Evolutionary conservation across 2,888 invertebrate species (phyloP), one percentile per base, ranked within the genome.

Genomic region (Pollenia griseotomentosa): DNA sequence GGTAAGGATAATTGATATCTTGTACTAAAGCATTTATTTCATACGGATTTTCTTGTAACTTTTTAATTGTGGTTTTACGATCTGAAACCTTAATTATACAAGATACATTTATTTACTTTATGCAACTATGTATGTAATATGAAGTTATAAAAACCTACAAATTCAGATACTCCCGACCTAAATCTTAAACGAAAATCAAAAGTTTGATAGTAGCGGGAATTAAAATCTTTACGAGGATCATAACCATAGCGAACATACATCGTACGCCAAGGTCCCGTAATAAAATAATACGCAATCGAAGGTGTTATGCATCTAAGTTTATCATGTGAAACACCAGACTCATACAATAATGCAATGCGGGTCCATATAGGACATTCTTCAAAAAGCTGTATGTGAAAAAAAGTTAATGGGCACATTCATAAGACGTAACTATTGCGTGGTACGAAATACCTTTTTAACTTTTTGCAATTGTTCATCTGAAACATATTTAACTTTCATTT

Each of bases 191-290:
- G 95, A 92, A 97, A 98, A 93, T 99, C 98, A 84, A 99, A 94
- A 3, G 96, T 96, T 94, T 99, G 99, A 92, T 97, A 99, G 75
- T 96, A 95, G 89, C 97, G 96, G 2, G 98, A 95, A 2, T 94
- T 94, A 6, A 96, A 96, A 88, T 97, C 96, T 89, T 95, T 96
- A 42, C 97, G 95, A 0, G 99, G 99, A 94, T 99, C 98, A 91
- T 97, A 99, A 0, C 99, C 99, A 90, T 96, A 96, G 89, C 95
- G 95, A 1, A 98, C 96, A 97, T 99, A 99, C 92, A 97, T 95
- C 75, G 96, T 95, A 88, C 98, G 95, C 98, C 99, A 99, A 0
- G 99, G 99, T 0, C 99, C 99, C 87, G 96, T 96, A 77, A 95
- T 94, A 93, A 97, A 97, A 92, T 98, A 97, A 92, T 97, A 97